Base-by-base conservation (phyloP, 2,888 invertebrate genomes). In the Harpagoxenus sublaevis region DNA sequence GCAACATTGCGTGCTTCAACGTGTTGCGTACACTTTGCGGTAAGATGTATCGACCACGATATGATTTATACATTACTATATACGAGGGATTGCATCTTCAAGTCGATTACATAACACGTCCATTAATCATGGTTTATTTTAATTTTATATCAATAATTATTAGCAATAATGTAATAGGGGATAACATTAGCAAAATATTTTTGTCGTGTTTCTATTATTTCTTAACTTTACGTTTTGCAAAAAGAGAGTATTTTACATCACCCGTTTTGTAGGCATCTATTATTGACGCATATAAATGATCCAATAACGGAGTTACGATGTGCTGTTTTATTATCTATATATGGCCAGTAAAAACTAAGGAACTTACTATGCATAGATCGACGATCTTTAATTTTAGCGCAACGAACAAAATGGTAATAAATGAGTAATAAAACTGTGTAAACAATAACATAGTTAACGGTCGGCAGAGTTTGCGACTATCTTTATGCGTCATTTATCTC, bases 401-500 rank as follows among this genome's bases (percentile, higher is more conserved):
- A 63, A 39, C 10, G 8, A 75, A 15, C 15, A n/a, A 9, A 62
- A 9, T 9, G 35, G 3, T 62, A n/a, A 62, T 62, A 48, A 63
- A 63, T 23, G 28, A 51, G 39, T 63, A 39, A 63, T 63, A 39
- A 63, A 51, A 39, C 18, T 28, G 51, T 62, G 48, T 63, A 77
- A 65, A 77, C 75, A 65, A 65, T 53, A 65, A 77, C 15, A 3
- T 18, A 12, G n/a, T 65, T 63, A 65, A 65, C 9, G 23, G 35
- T 45, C 35, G 39, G 35, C 35, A 23, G 23, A 15, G 35, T 51
- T 39, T 51, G 48, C 15, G 48, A 75, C 23, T 62, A 51, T 71
- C 57, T 73, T 73, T 63, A 77, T 18, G 18, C 51, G n/a, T 62
- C n/a, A 35, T 28, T 39, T 75, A 63, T 53, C 75, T 65, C 10